A percentile compares a stretch with the other conserved stretches of the same genome.
phyloP scores from a whole-genome alignment of 2,797 vertebrate species.

The Smutsia temminckii region DNA sequence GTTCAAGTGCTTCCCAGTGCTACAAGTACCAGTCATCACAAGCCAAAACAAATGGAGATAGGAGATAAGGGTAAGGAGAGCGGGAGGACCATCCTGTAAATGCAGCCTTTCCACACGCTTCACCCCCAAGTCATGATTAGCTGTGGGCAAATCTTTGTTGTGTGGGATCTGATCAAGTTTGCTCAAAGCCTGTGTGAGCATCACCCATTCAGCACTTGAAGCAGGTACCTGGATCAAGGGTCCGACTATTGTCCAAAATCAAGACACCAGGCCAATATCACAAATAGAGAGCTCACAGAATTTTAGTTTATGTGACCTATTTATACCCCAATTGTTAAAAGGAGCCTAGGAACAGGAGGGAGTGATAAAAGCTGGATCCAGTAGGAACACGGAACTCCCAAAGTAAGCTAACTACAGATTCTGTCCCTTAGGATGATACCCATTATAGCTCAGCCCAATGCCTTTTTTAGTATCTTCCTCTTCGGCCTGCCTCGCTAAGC shows the following conservation, averaged over 20 bases:
- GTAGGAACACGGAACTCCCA: conserved; percentile 36
- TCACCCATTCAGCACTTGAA: neutral
- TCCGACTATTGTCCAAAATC: neutral
- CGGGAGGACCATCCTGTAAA: neutral
- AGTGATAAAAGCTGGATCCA: neutral
- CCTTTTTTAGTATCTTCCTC: conserved; percentile 57
- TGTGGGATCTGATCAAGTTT: neutral
- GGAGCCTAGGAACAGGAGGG: neutral
- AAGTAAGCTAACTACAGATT: conserved; percentile 28
- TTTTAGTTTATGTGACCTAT: conserved; percentile 32
- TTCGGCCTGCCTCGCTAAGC: conserved; percentile 54
- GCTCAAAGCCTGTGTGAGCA: neutral
- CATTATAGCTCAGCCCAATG: conserved; percentile 50
- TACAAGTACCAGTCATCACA: neutral
- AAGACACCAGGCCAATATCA: neutral
- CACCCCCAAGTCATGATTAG: neutral
- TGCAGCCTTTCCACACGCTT: neutral
- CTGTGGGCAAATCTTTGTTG: neutral
- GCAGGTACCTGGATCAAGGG: neutral
- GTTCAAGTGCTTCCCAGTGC: neutral
- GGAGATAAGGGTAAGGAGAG: neutral
- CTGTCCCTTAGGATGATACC: conserved; percentile 17
- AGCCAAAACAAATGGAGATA: neutral
- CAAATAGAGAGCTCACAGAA: neutral
- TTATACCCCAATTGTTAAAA: conserved; percentile 25